Evolutionary conservation across 92 coral and sea anemone genomes (phyloP).

Genomic region (Pocillopora meandrina): DNA sequence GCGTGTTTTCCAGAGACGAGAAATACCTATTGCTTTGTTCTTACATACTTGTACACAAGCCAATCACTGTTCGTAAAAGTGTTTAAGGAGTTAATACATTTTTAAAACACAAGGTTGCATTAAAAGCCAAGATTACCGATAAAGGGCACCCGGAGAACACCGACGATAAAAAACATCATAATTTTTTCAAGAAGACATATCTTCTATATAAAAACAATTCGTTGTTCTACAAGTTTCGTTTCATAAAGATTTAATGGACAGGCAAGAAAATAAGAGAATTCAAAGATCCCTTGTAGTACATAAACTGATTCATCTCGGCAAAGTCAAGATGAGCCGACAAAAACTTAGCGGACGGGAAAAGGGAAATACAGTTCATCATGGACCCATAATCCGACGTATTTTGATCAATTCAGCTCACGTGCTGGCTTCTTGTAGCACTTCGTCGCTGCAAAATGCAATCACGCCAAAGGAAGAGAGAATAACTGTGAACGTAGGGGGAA

Average conservation of each 20-base stretch:
- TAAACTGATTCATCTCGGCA: conserved; percentile 22
- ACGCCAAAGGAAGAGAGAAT: conserved; percentile 35
- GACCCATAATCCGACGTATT: conserved; percentile 23
- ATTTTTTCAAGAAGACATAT: conserved; percentile 13
- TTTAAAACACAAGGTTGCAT: conserved; percentile 10
- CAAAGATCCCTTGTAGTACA: conserved; percentile 4
- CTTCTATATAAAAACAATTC: conserved; percentile 16
- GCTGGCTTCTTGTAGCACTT: conserved; percentile 17
- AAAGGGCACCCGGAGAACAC: conserved; percentile 23
- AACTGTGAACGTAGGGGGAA: conserved; percentile 86
- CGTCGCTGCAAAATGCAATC: conserved; percentile 22
- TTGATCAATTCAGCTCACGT: conserved; percentile 34
- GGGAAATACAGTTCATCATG: conserved; percentile 1
- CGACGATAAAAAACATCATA: conserved; percentile 14
- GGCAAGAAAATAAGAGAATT: neutral
- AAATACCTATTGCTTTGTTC: neutral
- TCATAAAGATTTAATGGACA: conserved; percentile 50
- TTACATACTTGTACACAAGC: neutral
- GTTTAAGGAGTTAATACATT: conserved; percentile 7
- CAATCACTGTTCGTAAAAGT: conserved; percentile 13
- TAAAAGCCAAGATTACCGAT: conserved; percentile 26
- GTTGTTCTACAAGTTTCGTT: neutral
- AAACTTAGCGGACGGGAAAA: neutral
- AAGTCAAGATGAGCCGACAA: conserved; percentile 14
- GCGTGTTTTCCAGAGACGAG: neutral